Percentiles rank a stretch among this genome's conserved stretches.
Evolutionary conservation across 2,888 invertebrate genomes (phyloP).

Genomic region (Cephonodes hylas): DNA sequence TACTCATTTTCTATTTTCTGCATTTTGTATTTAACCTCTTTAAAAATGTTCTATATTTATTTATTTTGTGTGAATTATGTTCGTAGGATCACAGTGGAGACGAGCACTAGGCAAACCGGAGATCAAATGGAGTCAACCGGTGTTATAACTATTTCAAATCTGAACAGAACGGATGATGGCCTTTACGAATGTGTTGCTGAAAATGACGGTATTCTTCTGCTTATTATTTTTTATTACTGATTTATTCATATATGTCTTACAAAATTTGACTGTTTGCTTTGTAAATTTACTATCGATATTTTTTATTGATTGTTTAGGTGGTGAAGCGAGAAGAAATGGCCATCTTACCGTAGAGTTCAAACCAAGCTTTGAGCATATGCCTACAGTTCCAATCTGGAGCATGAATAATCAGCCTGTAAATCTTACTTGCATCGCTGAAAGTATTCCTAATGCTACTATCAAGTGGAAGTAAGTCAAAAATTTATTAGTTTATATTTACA

Average conservation of each 20-base stretch:
- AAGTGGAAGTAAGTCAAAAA: slow-evolving; percentile 88
- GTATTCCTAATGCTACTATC: slow-evolving; percentile 95
- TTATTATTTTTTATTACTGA: too few species aligned
- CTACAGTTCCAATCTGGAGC: slow-evolving; percentile 88
- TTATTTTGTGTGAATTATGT: not conserved
- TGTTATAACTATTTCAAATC: slow-evolving; percentile 84
- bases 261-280: not conserved
- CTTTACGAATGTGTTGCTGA: slow-evolving; percentile 92
- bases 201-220: slow-evolving; percentile 86
- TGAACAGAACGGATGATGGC: slow-evolving; percentile 90
- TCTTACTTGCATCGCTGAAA: slow-evolving; percentile 92
- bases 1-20: not conserved
- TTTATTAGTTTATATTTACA: too few species aligned
- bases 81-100: slow-evolving; percentile 83
- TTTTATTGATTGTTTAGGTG: slow-evolving; percentile 63
- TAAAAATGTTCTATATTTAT: not conserved
- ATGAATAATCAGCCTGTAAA: slow-evolving; percentile 92
- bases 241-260: slow-evolving; percentile 4
- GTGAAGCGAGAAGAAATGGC: slow-evolving; percentile 87
- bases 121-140: slow-evolving; percentile 81
- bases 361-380: slow-evolving; percentile 88
- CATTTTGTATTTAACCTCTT: not conserved
- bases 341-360: slow-evolving; percentile 91
- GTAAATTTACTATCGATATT: not conserved
- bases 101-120: slow-evolving; percentile 67